Evolutionary conservation across 2,797 vertebrate genomes (phyloP).

Genomic region (Chloroceryle inda): DNA sequence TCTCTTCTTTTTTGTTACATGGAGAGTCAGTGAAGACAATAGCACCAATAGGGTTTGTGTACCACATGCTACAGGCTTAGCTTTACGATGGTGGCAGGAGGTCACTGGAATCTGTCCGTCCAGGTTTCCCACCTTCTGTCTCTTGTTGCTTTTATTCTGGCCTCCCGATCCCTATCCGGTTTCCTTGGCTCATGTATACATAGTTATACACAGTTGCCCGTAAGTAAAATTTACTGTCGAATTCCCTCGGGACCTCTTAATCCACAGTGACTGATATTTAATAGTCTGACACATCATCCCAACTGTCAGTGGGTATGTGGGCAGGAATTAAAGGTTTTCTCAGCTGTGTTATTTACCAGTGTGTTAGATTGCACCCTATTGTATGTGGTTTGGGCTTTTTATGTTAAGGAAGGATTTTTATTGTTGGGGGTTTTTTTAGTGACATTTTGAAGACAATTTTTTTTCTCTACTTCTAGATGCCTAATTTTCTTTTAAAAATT

Average conservation of each 20-base stretch:
- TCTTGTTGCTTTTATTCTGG: background rate
- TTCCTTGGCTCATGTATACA: background rate
- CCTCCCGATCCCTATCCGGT: background rate
- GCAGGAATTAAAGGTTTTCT: background rate
- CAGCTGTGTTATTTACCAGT: background rate
- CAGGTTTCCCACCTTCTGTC: background rate
- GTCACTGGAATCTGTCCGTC: background rate
- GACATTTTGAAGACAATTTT: background rate
- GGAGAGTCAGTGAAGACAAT: background rate
- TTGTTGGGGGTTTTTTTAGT: background rate
- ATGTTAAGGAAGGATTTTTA: background rate
- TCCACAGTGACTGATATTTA: background rate
- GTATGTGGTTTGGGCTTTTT: background rate
- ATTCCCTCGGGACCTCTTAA: background rate
- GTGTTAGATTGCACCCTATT: background rate
- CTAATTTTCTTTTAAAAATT: background rate
- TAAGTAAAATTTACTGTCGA: background rate
- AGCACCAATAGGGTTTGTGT: background rate
- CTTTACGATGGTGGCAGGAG: background rate
- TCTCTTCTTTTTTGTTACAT: background rate
- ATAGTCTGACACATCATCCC: background rate
- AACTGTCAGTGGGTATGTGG: rapidly evolving
- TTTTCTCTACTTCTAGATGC: background rate
- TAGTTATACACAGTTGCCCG: background rate
- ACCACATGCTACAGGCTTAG: background rate